Evolutionary conservation across 1,140 invertebrate genomes (phyloP).

Genomic region (Tetramorium alpestre): DNA sequence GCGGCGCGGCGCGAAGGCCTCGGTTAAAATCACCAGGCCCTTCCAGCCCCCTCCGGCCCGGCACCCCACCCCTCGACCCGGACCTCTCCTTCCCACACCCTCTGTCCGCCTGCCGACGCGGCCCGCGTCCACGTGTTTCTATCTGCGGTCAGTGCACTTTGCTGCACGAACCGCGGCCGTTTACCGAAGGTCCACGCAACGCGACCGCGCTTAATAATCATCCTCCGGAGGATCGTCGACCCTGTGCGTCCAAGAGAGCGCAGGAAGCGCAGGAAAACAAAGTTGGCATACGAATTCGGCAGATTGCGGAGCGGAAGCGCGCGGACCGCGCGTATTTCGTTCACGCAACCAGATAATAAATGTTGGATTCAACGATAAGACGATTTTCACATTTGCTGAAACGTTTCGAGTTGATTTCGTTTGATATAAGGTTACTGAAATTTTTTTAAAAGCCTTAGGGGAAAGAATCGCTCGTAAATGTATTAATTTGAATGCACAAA

Average conservation of each 20-base stretch:
- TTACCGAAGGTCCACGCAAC: slow-evolving; percentile 74
- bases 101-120: slow-evolving; percentile 47
- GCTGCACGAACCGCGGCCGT: slow-evolving; percentile 73
- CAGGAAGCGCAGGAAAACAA: slow-evolving; percentile 56
- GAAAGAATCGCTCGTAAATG: background rate
- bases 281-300: slow-evolving; percentile 47
- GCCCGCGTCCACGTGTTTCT: slow-evolving; percentile 74
- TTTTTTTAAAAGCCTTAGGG: background rate
- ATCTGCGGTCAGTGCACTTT: slow-evolving; percentile 76
- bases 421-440: background rate
- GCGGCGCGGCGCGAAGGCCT: slow-evolving; percentile 25
- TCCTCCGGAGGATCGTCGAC: slow-evolving; percentile 72
- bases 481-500: background rate
- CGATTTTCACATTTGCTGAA: background rate
- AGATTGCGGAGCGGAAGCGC: background rate
- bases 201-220: slow-evolving; percentile 73
- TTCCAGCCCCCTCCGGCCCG: slow-evolving; percentile 39
- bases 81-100: slow-evolving; percentile 51
- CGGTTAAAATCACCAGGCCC: slow-evolving; percentile 70
- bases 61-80: slow-evolving; percentile 39
- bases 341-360: slow-evolving; percentile 20
- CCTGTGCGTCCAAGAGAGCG: slow-evolving; percentile 39
- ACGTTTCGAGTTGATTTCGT: too few relatives aligned
- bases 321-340: background rate
- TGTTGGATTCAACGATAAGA: background rate